Evolutionary conservation across 2,113 vertebrate species (phyloP).

Genomic region (Todiramphus saurophagus): DNA sequence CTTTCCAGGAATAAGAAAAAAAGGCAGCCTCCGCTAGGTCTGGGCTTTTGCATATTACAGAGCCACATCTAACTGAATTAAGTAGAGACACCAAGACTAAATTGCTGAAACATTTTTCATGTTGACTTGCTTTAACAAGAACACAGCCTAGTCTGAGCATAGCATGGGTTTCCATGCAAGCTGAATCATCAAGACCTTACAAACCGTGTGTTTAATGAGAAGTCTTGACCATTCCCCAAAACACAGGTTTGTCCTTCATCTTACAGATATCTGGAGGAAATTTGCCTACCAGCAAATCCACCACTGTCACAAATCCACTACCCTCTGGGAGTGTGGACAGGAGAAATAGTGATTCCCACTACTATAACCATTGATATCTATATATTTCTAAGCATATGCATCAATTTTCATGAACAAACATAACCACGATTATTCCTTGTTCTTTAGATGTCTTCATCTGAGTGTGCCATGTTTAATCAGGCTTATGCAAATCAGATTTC

Average conservation of each 20-base stretch:
- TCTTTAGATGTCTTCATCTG: not conserved
- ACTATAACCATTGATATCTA: not conserved
- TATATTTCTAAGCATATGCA: not conserved
- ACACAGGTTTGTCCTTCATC: not conserved
- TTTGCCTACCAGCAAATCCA: not conserved
- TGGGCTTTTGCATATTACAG: conserved; percentile 48
- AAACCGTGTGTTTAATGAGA: not conserved
- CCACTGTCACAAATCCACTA: not conserved
- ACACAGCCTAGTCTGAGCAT: conserved; percentile 6
- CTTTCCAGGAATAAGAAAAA: conserved; percentile 61
- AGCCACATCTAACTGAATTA: conserved; percentile 62
- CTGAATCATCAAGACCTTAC: not conserved
- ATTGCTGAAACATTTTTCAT: conserved; percentile 64
- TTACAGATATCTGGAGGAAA: not conserved
- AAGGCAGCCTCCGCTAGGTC: conserved; percentile 20
- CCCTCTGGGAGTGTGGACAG: not conserved
- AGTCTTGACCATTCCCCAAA: not conserved
- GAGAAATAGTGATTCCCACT: not conserved
- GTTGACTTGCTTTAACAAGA: conserved; percentile 56
- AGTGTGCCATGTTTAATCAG: not conserved
- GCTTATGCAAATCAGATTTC: not conserved
- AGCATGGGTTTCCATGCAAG: not conserved
- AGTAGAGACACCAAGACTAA: conserved; percentile 54
- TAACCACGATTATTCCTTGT: not conserved
- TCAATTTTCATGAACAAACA: not conserved